These are phyloP conservation scores for Leptinotarsa defecta DNA, from an alignment of 1,140 invertebrate species.

Conservation along the genomic window DNA sequence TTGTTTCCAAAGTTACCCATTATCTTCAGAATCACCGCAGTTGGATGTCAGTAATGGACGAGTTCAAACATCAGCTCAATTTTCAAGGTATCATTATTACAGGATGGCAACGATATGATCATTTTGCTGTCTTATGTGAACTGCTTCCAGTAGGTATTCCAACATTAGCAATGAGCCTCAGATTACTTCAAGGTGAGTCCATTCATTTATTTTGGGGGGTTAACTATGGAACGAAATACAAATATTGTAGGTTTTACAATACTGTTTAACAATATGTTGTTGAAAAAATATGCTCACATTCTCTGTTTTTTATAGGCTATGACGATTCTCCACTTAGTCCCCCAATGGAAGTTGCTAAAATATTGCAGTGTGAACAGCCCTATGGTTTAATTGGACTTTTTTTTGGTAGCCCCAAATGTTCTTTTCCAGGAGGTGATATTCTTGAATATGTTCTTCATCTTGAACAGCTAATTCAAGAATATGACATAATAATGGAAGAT, in stretches of 20 bases:
- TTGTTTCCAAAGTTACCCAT: slow-evolving; percentile 42
- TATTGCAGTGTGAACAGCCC: slow-evolving; percentile 52
- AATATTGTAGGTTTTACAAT: not conserved
- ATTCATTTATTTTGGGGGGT: slow-evolving; percentile 48
- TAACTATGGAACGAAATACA: slow-evolving; percentile 35
- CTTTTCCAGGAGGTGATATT: slow-evolving; percentile 42
- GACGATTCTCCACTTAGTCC: slow-evolving; percentile 63
- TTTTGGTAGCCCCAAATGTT: slow-evolving; percentile 46
- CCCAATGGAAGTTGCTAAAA: slow-evolving; percentile 49
- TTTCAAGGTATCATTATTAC: slow-evolving; percentile 69
- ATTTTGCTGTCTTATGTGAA: slow-evolving; percentile 92
- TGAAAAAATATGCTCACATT: not conserved
- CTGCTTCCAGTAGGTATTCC: slow-evolving; percentile 83
- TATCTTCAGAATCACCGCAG: slow-evolving; percentile 46
- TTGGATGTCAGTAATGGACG: slow-evolving; percentile 43
- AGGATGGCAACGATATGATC: slow-evolving; percentile 87
- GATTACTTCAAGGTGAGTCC: slow-evolving; percentile 37
- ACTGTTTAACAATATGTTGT: not conserved
- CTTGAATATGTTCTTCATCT: slow-evolving; percentile 42
- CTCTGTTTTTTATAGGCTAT: slow-evolving; percentile 51
- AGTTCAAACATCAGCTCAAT: slow-evolving; percentile 40
- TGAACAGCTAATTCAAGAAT: slow-evolving; percentile 45
- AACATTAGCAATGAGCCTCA: slow-evolving; percentile 65
- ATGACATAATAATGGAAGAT: slow-evolving; percentile 39
- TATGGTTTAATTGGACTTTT: slow-evolving; percentile 50